Percentiles rank a stretch among this genome's conserved stretches.
Conservation (phyloP, 2,888 invertebrate species). For the Hypena proboscidalis region DNA sequence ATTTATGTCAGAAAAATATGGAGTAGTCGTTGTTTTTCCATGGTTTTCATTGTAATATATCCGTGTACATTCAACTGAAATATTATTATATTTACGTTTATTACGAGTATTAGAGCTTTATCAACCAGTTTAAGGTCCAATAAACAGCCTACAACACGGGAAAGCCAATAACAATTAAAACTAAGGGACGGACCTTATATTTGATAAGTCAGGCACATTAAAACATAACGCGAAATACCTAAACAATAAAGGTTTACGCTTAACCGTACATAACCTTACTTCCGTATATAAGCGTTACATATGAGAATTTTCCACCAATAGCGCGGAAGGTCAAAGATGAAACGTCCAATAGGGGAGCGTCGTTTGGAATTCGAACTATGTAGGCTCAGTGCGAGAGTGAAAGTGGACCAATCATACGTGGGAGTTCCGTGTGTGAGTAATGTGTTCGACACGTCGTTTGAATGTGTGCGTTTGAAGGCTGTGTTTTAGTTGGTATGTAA, state of each 20-base stretch:
- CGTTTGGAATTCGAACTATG: conserved; percentile 76
- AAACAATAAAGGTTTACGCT: conserved; percentile 44
- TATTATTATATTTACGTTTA: too few species aligned
- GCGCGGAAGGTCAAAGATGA: conserved; percentile 70
- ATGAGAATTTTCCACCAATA: conserved; percentile 71
- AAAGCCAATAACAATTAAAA: conserved; percentile 6
- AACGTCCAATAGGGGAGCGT: conserved; percentile 65
- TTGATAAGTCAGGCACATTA: conserved; percentile 27
- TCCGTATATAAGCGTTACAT: conserved; percentile 47
- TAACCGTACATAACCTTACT: conserved; percentile 39
- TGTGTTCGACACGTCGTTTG: conserved; percentile 52
- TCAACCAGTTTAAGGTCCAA: neutral
- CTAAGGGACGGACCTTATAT: conserved; percentile 6
- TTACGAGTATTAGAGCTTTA: too few species aligned
- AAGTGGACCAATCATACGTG: conserved; percentile 73
- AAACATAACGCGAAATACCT: conserved; percentile 46
- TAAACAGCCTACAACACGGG: neutral
- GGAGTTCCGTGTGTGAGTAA: conserved; percentile 56
- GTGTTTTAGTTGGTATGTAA: conserved; percentile 42
- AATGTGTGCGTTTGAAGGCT: conserved; percentile 56
- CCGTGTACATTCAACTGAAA: too few species aligned
- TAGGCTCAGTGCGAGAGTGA: conserved; percentile 79
- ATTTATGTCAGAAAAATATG: too few species aligned
- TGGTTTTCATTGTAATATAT: too few species aligned
- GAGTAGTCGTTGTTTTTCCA: too few species aligned